Base-by-base conservation (phyloP, 1,140 invertebrate genomes). In the Drosophila carrolli region DNA sequence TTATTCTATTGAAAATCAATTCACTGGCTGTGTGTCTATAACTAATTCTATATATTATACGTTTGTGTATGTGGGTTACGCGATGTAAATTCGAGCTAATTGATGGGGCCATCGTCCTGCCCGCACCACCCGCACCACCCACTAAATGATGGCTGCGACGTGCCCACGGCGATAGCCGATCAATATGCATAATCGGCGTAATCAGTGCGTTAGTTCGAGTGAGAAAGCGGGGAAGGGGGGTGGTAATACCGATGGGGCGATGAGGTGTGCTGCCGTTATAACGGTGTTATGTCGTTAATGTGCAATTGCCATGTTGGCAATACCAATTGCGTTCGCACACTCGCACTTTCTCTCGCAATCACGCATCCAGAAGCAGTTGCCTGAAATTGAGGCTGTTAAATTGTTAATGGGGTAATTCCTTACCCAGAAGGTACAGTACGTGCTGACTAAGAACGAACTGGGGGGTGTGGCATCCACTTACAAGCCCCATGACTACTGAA, bases 261-360 rank as follows among this genome's bases (percentile, higher is more conserved):
- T 35, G 43, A 40, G 61, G 47, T 41, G 48, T 62, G 63, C 50
- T 67, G 59, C 75, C 84, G 82, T 88, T 84, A 89, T 88, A 89
- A 88, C 84, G 80, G 84, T 89, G 84, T 90, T 89, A 89, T 84
- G 85, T 84, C 85, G 85, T 90, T 90, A 90, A 90, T 90, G 85
- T 90, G 85, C 85, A 90, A 90, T 90, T 90, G 85, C 81, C 85
- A 85, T 90, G 85, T 90, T 90, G 85, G 85, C 81, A 78, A 78
- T 73, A 85, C 62, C 62, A 71, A 71, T 68, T 43, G 41, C 75
- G 40, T 60, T 53, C 65, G 47, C 60, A 81, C 59, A 58, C 67
- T 57, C 37, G 46, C 46, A 54, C 9, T 55, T 43, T 55, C 40
- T 41, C 43, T 35, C 54, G 47, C 44, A 66, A 37, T 55, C 47